These are phyloP conservation scores for Cydia fagiglandana DNA, from an alignment of 1,140 invertebrate species.

Conservation along the genomic window DNA sequence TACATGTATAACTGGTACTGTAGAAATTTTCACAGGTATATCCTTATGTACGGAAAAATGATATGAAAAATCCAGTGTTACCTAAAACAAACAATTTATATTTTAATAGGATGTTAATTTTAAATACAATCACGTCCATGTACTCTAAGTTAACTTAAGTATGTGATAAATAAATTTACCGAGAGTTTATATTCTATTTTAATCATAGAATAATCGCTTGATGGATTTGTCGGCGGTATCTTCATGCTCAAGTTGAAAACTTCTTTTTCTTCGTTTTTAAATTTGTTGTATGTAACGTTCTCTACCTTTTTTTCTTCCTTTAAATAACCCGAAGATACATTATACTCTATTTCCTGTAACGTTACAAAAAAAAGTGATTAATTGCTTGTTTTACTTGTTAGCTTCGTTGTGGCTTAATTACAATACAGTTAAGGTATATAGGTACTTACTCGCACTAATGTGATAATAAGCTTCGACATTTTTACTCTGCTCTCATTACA, in stretches of 20 bases:
- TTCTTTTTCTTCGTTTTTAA: conserved; percentile 48
- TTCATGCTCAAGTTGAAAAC: conserved; percentile 52
- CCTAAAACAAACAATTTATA: conserved; percentile 49
- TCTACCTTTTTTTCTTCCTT: conserved; percentile 53
- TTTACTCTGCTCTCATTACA: conserved; percentile 57
- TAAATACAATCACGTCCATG: too few relatives aligned
- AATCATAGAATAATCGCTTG: conserved; percentile 57
- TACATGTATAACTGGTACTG: conserved; percentile 54
- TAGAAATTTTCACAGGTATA: conserved; percentile 59
- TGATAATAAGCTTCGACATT: conserved; percentile 53
- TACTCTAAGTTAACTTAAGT: too few relatives aligned
- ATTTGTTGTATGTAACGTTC: conserved; percentile 47
- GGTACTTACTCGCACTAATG: conserved; percentile 57
- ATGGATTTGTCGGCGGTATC: conserved; percentile 53
- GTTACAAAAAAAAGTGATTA: neutral
- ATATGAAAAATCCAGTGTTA: conserved; percentile 56
- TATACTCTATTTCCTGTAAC: conserved; percentile 65
- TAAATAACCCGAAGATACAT: conserved; percentile 51
- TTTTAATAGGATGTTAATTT: too few relatives aligned
- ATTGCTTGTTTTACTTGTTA: neutral
- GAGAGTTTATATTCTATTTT: conserved; percentile 60
- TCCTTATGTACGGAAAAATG: conserved; percentile 54
- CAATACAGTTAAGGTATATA: neutral
- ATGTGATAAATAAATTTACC: conserved; percentile 42
- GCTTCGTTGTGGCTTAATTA: too few relatives aligned